Evolutionary conservation across 2,888 invertebrate genomes (phyloP).

Genomic region (Epiblema foenella): DNA sequence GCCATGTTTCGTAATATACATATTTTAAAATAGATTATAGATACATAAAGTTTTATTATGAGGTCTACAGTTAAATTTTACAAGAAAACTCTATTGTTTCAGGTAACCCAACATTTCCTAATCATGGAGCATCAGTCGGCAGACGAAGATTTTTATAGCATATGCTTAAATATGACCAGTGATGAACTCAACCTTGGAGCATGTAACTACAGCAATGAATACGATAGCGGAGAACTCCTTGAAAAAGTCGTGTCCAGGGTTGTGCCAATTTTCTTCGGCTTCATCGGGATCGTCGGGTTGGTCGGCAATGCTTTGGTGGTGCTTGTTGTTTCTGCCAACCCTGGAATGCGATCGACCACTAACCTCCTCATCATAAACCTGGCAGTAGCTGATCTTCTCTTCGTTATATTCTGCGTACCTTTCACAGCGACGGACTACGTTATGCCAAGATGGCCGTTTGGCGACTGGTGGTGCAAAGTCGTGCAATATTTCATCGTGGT

Average conservation of each 20-base stretch:
- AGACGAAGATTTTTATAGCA: constrained; percentile 76
- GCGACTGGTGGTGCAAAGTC: constrained; percentile 94
- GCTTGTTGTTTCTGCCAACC: constrained; percentile 93
- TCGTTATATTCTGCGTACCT: constrained; percentile 97
- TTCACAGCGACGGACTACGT: constrained; percentile 97
- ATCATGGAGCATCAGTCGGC: constrained; percentile 65
- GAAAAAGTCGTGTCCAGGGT: constrained; percentile 88
- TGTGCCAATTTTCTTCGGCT: constrained; percentile 93
- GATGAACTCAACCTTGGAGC: constrained; percentile 67
- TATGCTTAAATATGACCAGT: constrained; percentile 73
- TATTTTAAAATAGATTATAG: no score
- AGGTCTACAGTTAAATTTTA: constrained; percentile 1
- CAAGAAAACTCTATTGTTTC: constrained; percentile 57
- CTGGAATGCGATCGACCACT: constrained; percentile 96
- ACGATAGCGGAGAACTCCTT: constrained; percentile 81
- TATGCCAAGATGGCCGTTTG: constrained; percentile 95
- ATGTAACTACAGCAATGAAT: constrained; percentile 74
- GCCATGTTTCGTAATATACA: no score
- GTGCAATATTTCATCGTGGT: constrained; percentile 96
- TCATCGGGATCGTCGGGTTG: constrained; percentile 94
- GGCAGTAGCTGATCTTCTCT: constrained; percentile 95
- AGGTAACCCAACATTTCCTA: constrained; percentile 53
- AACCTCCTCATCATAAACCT: constrained; percentile 96
- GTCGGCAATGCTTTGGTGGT: constrained; percentile 96
- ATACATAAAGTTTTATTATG: no score